Percentiles rank a stretch among this genome's conserved stretches.
Conservation (phyloP, 37 sponge, comb jelly and placozoan genomes). For the Corticium candelabrum region DNA sequence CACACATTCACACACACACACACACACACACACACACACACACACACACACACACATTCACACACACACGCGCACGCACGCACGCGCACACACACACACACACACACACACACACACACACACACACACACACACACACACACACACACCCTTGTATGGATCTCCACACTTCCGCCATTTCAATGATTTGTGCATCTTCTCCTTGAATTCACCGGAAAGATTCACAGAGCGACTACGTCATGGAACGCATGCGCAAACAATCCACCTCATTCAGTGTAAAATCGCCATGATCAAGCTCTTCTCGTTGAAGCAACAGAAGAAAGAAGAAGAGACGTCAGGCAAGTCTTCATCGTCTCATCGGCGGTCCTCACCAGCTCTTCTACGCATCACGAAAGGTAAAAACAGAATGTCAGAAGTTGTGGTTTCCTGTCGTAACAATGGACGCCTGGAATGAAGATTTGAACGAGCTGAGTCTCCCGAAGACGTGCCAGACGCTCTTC, state of each 20-base stretch:
- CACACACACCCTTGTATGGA: conserved; percentile 40
- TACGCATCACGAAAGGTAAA: neutral
- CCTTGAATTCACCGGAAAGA: no score
- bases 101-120: neutral
- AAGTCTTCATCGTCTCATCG: neutral
- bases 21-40: no score
- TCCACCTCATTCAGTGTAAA: neutral
- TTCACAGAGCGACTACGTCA: conserved; percentile 36
- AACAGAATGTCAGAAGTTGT: no score
- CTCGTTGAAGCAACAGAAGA: conserved; percentile 73
- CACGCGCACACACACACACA: no score
- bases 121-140: conserved; percentile 38
- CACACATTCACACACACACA: no score
- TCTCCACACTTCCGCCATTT: no score
- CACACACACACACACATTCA: no score
- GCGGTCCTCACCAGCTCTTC: neutral
- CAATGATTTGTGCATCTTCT: no score
- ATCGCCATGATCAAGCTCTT: conserved; percentile 62
- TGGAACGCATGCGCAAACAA: neutral
- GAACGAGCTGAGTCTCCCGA: conserved; percentile 80
- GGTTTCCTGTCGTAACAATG: no score
- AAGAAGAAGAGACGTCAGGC: conserved; percentile 40
- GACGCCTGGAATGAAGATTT: no score
- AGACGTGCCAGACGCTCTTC: conserved; percentile 80
- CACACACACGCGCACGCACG: no score